phyloP scores from a whole-genome alignment of 1,140 invertebrate genomes.

The Cotesia vestalis region DNA sequence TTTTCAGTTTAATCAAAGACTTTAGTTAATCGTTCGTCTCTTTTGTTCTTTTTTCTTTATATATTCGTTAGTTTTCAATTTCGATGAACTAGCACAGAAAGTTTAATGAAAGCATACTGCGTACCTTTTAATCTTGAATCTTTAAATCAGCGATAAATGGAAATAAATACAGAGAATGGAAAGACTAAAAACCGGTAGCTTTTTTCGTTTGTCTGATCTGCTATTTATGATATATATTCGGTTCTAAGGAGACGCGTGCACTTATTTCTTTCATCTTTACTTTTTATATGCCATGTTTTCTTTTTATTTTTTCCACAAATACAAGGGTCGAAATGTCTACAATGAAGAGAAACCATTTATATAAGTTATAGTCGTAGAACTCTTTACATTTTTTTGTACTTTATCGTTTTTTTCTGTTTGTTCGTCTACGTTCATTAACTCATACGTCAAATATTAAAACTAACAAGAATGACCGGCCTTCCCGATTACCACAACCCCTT shows the following conservation, averaged over 20 bases:
- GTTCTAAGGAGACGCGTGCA: slow-evolving; percentile 46
- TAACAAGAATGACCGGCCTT: neutral
- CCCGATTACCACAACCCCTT: slow-evolving; percentile 16
- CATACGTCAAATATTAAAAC: slow-evolving; percentile 26
- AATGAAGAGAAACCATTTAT: slow-evolving; percentile 47
- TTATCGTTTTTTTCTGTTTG: slow-evolving; percentile 41
- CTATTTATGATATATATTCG: slow-evolving; percentile 49
- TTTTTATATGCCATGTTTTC: slow-evolving; percentile 9
- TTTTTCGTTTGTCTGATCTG: slow-evolving; percentile 36
- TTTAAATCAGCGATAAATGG: too few relatives aligned
- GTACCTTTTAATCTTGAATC: too few relatives aligned
- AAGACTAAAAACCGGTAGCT: slow-evolving; percentile 35
- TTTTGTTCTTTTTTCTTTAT: too few relatives aligned
- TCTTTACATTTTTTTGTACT: slow-evolving; percentile 34
- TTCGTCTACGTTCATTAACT: slow-evolving; percentile 40
- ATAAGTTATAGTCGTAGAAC: slow-evolving; percentile 49
- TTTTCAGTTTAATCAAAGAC: too few relatives aligned
- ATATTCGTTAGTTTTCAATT: too few relatives aligned
- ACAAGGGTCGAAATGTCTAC: slow-evolving; percentile 29
- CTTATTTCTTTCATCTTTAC: slow-evolving; percentile 21
- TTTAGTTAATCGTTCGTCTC: too few relatives aligned
- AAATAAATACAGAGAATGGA: slow-evolving; percentile 32
- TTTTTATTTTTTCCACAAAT: slow-evolving; percentile 38
- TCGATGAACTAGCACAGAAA: too few relatives aligned
- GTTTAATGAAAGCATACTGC: too few relatives aligned